Percentiles rank a stretch among this genome's conserved stretches.
phyloP scores from a whole-genome alignment of 2,888 invertebrate genomes.

The Trisateles emortualis region DNA sequence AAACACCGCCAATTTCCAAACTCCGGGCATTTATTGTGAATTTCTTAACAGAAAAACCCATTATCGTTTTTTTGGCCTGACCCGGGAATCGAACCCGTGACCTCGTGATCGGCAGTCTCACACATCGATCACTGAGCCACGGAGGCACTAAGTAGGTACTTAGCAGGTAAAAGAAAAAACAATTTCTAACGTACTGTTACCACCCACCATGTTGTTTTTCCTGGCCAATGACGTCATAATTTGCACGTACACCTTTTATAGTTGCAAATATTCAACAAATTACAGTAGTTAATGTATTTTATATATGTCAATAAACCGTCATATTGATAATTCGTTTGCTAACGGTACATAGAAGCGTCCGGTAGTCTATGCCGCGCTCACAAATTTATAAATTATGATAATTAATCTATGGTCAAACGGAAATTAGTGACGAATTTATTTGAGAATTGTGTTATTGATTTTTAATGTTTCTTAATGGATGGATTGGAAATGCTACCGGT shows the following conservation, averaged over 20 bases:
- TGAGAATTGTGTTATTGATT: conserved; percentile 46
- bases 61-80: too few relatives aligned
- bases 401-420: conserved; percentile 62
- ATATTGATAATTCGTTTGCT: conserved; percentile 37
- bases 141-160: too few relatives aligned
- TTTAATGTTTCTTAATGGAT: conserved; percentile 7
- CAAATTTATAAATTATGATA: conserved; percentile 81
- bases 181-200: too few relatives aligned
- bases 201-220: not conserved
- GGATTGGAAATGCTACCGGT: not conserved
- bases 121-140: too few relatives aligned
- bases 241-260: not conserved
- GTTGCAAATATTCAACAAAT: not conserved
- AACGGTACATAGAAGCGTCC: conserved; percentile 61
- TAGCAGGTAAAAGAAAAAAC: too few relatives aligned
- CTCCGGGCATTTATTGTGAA: too few relatives aligned
- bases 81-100: too few relatives aligned
- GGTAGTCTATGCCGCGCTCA: conserved; percentile 61
- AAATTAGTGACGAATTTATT: conserved; percentile 59
- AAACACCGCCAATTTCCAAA: too few relatives aligned
- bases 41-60: too few relatives aligned
- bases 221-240: not conserved
- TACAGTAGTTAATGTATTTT: not conserved
- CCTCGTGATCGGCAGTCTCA: too few relatives aligned
- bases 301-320: not conserved